Evolutionary conservation across 2,888 invertebrate species (phyloP).

Genomic region (Trichopoda pennipes): DNA sequence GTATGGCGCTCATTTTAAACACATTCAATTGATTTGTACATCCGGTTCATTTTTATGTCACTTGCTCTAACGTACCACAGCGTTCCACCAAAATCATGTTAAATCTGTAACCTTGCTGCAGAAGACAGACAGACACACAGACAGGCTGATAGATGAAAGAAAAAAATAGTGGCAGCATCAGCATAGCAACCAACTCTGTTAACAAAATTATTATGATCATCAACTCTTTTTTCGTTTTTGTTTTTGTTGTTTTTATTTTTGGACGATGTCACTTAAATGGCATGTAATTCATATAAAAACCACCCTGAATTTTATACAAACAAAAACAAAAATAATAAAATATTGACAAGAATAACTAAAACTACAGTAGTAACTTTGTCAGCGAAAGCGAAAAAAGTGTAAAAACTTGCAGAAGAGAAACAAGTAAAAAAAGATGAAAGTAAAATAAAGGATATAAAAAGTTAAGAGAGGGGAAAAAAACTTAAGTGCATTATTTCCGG

Average conservation of each 20-base stretch:
- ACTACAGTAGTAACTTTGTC: conserved; percentile 20
- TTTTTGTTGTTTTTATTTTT: conserved; percentile 19
- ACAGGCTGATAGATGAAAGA: background rate
- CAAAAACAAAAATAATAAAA: background rate
- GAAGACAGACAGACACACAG: conserved; percentile 2
- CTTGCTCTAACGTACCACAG: background rate
- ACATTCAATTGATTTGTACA: conserved; percentile 52
- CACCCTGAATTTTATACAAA: conserved; percentile 5
- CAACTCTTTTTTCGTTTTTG: background rate
- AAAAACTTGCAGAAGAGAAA: conserved; percentile 23
- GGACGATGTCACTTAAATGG: conserved; percentile 62
- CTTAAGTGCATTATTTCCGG: conserved; percentile 76
- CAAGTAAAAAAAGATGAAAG: conserved; percentile 21
- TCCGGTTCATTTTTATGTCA: conserved; percentile 9
- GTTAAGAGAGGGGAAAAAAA: conserved; percentile 27
- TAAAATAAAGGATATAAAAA: conserved; percentile 36
- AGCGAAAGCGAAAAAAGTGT: conserved; percentile 33
- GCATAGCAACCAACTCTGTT: conserved; percentile 1
- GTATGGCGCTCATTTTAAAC: conserved; percentile 3
- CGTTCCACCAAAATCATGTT: conserved; percentile 41
- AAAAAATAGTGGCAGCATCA: background rate
- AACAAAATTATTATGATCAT: conserved; percentile 53
- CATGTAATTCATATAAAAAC: conserved; percentile 61
- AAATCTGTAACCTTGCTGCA: conserved; percentile 39
- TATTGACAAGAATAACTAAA: background rate